A percentile compares a stretch with the other conserved stretches of the same genome.
Evolutionary conservation across 1,140 invertebrate genomes (phyloP).

Genomic region (Anastrepha ludens): DNA sequence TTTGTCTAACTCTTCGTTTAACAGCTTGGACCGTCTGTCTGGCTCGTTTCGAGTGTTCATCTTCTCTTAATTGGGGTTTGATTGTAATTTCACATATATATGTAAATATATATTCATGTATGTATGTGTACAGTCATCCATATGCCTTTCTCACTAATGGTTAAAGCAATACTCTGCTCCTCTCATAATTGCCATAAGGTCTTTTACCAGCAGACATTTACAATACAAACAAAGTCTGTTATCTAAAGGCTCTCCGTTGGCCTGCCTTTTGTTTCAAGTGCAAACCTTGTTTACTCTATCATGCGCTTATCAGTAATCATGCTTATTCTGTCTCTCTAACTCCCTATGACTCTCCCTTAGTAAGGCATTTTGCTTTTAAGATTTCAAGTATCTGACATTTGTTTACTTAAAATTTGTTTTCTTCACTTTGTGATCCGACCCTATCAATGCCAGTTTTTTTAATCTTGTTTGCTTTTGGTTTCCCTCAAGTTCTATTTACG

Average conservation of each 20-base stretch:
- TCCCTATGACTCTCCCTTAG: too few relatives aligned
- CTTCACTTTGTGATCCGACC: background rate
- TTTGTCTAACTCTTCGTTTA: background rate
- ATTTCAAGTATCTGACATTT: background rate
- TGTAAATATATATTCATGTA: background rate
- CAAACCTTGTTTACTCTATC: conserved; percentile 9
- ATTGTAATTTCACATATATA: conserved; percentile 7
- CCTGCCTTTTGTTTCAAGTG: background rate
- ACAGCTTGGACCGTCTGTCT: background rate
- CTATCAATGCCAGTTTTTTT: background rate
- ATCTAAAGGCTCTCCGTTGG: conserved; percentile 31
- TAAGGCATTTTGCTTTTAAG: too few relatives aligned
- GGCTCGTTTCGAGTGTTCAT: conserved; percentile 28
- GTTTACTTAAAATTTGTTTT: conserved; percentile 11
- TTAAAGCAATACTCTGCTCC: background rate
- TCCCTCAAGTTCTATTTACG: background rate
- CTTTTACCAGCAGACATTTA: background rate
- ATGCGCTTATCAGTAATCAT: conserved; percentile 4
- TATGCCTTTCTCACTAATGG: background rate
- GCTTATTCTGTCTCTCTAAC: background rate
- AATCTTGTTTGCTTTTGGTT: conserved; percentile 26
- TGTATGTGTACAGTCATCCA: background rate
- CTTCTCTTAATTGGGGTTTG: conserved; percentile 53
- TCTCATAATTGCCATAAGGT: conserved; percentile 22
- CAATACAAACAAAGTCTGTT: background rate